Evolutionary conservation across 2,888 invertebrate species (phyloP).

Genomic region (Drosophila gaucha): DNA sequence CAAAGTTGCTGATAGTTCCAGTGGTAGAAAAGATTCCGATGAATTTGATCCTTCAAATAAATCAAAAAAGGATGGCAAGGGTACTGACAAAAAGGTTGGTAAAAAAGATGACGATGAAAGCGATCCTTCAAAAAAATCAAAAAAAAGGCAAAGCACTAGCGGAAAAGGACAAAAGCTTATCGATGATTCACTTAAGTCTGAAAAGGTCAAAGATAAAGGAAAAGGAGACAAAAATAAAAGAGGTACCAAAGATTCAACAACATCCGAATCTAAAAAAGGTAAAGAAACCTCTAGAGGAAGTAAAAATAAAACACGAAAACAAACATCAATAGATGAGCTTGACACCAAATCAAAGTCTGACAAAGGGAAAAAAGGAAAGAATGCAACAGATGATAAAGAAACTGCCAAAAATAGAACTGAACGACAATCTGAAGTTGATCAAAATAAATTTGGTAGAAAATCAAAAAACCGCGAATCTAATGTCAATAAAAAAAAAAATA

Average conservation of each 20-base stretch:
- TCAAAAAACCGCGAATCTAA: neutral
- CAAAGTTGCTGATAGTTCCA: neutral
- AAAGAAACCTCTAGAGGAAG: conserved; percentile 2
- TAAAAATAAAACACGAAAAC: neutral
- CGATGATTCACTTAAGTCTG: neutral
- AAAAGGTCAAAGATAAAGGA: neutral
- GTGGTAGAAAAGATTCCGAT: neutral
- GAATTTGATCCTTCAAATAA: neutral
- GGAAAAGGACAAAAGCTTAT: conserved; percentile 1
- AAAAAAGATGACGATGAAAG: neutral
- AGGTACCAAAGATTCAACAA: neutral
- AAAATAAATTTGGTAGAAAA: neutral
- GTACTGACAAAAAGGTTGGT: neutral
- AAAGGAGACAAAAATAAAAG: conserved; percentile 3
- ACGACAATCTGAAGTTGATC: neutral
- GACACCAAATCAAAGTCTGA: neutral
- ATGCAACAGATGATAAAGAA: neutral
- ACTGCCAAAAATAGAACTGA: neutral
- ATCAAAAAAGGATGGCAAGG: neutral
- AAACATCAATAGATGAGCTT: neutral
- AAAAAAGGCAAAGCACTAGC: neutral
- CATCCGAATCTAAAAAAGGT: neutral
- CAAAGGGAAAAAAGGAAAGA: neutral
- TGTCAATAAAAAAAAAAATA: neutral
- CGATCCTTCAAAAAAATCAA: neutral